Evolutionary conservation across 2,888 invertebrate genomes (phyloP), one percentile per base, ranked within the genome.

Genomic region (Ectemnius cavifrons): DNA sequence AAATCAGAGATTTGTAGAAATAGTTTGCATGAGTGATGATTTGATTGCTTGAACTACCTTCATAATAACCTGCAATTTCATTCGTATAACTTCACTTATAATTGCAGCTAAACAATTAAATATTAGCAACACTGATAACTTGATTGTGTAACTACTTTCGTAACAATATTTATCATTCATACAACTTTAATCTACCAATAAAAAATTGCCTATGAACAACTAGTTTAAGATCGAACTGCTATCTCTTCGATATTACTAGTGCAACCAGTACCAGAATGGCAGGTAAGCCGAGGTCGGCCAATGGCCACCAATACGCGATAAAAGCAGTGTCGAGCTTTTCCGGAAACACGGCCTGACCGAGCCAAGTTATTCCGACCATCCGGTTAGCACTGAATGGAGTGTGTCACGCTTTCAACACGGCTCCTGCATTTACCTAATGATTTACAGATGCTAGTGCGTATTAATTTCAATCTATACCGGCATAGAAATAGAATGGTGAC

Each of bases 381-480:
- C 37, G 37, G 81, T 81, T 81, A 78, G 37, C 37, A 75, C 77
- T 16, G 52, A 79, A 72, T 75, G 83, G 81, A 84, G 79, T 82
- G 82, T 79, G 78, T 83, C 81, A 75, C 76, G 83, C 80, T 86
- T 87, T 87, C 86, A 86, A 87, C 87, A 84, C 85, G 86, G 85
- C 86, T 84, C 85, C 84, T 84, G 85, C 87, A 87, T 87, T 88
- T 87, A 85, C 82, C 85, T 84, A 87, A 88, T 90, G 90, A 90
- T 91, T 90, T 90, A 90, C 87, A 90, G 87, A 87, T 89, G 89
- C 90, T 89, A 91, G 89, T 89, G 89, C 88, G 89, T 90, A 90
- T 90, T 90, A 89, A 91, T 90, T 91, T 90, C 89, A 90, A 90
- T 90, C 89, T 88, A 87, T 87, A 84, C 86, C 84, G 74, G 84